Base-by-base conservation (phyloP, 2,113 vertebrate genomes). In the Apus apus region DNA sequence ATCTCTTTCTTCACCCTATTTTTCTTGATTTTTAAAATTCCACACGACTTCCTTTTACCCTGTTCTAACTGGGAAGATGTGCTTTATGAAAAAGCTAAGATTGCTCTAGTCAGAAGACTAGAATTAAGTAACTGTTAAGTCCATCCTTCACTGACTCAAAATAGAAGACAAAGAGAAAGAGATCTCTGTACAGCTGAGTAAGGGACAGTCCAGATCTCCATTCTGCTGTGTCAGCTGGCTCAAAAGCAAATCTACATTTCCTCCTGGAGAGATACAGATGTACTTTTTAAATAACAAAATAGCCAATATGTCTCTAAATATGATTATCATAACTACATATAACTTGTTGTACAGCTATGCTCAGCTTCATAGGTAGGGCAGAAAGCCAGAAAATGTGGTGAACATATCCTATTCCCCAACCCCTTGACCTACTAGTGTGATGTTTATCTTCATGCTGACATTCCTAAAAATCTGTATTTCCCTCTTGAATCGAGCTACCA, bases 401-500 rank as follows among this genome's bases (percentile, higher is more conserved):
- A 97, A 94, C 95, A 97, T 96, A 97, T 96, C 91, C 95, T 96
- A 94, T 95, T 97, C 94, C 81, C 91, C 91, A 97, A 82, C 91
- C 95, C 25, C 43, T 91, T 97, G 95, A 95, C 95, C 96, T 95
- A 66, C 0, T 22, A 81, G 94, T 92, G 95, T 96, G 93, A 97
- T 97, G 95, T 96, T 97, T 97, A 97, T 96, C 96, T 97, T 95
- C 95, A 94, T 93, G 93, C 91, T 97, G 96, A 97, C 95, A 94
- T 97, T 97, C 95, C 94, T 95, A 94, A 96, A 95, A 96, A 94
- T 95, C 87, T 95, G 14, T 93, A 93, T 95, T 95, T 97, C 93
- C 91, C 94, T 27, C 74, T 85, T 97, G 93, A 96, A 96, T 95
- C 54, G 36, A 87, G 94, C 94, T 94, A 97, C 94, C 74, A 95